Evolutionary conservation across 2,888 invertebrate genomes (phyloP), one percentile per base, ranked within the genome.

Genomic region (Graphium colonna): DNA sequence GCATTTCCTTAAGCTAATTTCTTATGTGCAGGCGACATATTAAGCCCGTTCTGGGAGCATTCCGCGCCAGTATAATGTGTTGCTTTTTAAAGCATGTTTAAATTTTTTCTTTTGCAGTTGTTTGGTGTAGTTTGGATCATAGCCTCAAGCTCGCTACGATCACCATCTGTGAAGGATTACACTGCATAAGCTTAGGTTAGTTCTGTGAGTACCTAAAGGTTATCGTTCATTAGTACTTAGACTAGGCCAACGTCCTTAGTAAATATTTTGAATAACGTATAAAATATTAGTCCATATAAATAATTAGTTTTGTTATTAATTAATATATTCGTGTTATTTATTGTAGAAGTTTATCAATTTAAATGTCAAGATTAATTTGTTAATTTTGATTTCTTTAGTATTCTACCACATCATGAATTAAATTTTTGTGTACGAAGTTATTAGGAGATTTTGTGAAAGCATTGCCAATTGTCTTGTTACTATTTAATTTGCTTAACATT

Each of bases 31-130:
- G 87, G 87, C 86, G 84, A 82, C 72, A 86, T 85, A 85, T 66
- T 75, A 82, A 84, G 83, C 85, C 86, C 80, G 77, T 82, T 85
- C 77, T 79, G 65, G 70, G 79, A 75, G 79, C 75, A 78, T 79
- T 75, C 78, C 71, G 71, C 78, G 72, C 71, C 73, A 55, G 61
- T 52, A 67, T 67, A 69, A 70, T 77, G 80, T 81, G 74, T 79
- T 73, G 81, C 79, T 81, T 76, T 85, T 82, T 90, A 90, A 86
- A 90, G 90, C 90, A 90, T 90, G 83, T 90, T 90, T 84, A 90
- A 79, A 80, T 90, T 90, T 82, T 90, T 90, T 89, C 90, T 82
- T 90, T 90, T 90, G 89, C 90, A 90, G 90, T 90, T 89, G 89
- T 90, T 90, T 85, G 90, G 90, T 85, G 90, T 90, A 64, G 86